These are phyloP conservation scores for Amblyraja radiata DNA, from an alignment of 2,797 vertebrate species.

Conservation along the genomic window DNA sequence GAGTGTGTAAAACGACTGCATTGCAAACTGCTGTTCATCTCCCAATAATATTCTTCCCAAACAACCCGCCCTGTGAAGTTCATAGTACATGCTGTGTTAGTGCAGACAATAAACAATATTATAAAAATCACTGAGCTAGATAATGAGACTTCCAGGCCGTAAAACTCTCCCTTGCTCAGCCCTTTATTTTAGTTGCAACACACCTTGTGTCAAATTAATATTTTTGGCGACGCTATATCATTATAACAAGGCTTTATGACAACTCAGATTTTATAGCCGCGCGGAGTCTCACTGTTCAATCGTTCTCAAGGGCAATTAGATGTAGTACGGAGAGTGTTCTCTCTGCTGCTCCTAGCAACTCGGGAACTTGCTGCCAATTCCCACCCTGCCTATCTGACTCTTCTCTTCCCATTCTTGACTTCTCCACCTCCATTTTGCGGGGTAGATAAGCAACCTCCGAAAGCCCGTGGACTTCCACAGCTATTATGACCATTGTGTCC, in stretches of 20 bases:
- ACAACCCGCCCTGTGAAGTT: not conserved
- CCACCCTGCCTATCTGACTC: too few species aligned
- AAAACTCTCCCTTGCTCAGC: not conserved
- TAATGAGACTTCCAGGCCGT: not conserved
- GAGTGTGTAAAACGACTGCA: not conserved
- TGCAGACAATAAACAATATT: constrained; percentile 9
- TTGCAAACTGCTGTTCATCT: not conserved
- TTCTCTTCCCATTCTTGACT: too few species aligned
- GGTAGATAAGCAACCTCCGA: too few species aligned
- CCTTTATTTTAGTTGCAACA: not conserved
- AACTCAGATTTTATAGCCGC: not conserved
- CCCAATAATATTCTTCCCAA: not conserved
- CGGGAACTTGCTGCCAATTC: too few species aligned
- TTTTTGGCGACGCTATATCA: not conserved
- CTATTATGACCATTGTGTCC: too few species aligned
- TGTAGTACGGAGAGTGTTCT: not conserved
- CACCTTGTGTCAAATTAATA: not conserved
- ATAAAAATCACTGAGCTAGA: not conserved
- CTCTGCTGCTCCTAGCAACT: too few species aligned
- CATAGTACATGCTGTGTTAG: not conserved
- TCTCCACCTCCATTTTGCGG: too few species aligned
- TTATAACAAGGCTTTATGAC: not conserved
- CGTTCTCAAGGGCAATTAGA: not conserved
- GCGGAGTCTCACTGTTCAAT: not conserved
- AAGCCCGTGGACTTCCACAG: too few species aligned